Conservation (phyloP, 1,140 invertebrate species). For the Lucilia cuprina region DNA sequence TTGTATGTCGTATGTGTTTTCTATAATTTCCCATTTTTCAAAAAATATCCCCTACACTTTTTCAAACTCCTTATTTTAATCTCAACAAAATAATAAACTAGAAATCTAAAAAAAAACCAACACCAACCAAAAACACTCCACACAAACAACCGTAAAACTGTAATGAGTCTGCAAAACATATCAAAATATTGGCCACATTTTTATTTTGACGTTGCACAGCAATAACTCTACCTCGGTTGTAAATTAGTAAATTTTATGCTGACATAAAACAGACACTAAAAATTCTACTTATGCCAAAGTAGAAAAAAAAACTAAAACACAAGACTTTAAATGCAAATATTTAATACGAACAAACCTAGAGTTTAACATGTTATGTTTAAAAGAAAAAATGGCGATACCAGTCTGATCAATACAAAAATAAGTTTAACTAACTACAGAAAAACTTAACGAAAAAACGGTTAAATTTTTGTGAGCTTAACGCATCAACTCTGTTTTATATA, state of each 20-base stretch:
- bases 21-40: no score
- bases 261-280: slow-evolving; percentile 38
- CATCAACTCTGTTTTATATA: no score
- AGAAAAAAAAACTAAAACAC: neutral
- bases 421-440: no score
- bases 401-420: neutral
- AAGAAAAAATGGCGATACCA: neutral
- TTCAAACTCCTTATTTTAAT: neutral
- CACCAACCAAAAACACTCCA: neutral
- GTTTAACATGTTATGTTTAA: no score
- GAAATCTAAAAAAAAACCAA: no score
- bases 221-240: slow-evolving; percentile 33
- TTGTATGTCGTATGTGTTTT: no score
- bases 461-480: no score
- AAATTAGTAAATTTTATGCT: slow-evolving; percentile 40
- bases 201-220: slow-evolving; percentile 29
- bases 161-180: slow-evolving; percentile 12
- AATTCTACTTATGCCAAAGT: slow-evolving; percentile 5
- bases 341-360: no score
- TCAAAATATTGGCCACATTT: slow-evolving; percentile 27
- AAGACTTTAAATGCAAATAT: no score
- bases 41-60: neutral
- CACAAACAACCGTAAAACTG: neutral
- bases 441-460: no score
- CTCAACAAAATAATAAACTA: neutral